These are phyloP conservation scores for Dissostichus mawsoni DNA, from an alignment of 2,113 vertebrate species.

Conservation along the genomic window DNA sequence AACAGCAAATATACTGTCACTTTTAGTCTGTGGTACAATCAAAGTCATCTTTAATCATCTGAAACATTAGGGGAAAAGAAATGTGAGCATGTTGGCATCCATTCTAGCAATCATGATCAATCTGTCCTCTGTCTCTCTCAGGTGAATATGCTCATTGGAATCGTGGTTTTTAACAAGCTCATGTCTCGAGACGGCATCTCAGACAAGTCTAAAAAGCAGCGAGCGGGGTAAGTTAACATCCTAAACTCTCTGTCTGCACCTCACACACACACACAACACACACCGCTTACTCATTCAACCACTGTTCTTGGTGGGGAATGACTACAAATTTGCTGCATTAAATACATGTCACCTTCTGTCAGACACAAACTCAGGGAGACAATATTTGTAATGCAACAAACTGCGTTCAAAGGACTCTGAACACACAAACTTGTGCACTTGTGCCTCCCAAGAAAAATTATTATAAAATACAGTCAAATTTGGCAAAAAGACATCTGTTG, in stretches of 20 bases:
- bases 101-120: conserved; percentile 16
- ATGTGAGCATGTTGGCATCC: not conserved
- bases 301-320: conserved; percentile 3
- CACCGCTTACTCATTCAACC: conserved; percentile 8
- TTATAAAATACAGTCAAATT: conserved; percentile 48
- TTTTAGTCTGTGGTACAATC: conserved; percentile 23
- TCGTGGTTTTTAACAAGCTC: conserved; percentile 99
- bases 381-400: conserved; percentile 36
- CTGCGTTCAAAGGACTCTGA: conserved; percentile 40
- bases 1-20: conserved; percentile 3
- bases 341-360: conserved; percentile 41
- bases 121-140: conserved; percentile 67
- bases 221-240: conserved; percentile 92
- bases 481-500: conserved; percentile 61
- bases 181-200: conserved; percentile 98
- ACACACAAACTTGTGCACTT: conserved; percentile 44
- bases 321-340: conserved; percentile 40
- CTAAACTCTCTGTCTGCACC: conserved; percentile 9
- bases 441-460: conserved; percentile 14
- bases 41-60: conserved; percentile 17
- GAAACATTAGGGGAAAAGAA: conserved; percentile 14
- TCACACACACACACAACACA: conserved; percentile 16
- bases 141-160: conserved; percentile 99
- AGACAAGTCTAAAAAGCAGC: conserved; percentile 99
- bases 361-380: conserved; percentile 27